A percentile compares a stretch with the other conserved stretches of the same genome.
phyloP scores from a whole-genome alignment of 2,888 invertebrate species.

The Drosophila antonietae region DNA sequence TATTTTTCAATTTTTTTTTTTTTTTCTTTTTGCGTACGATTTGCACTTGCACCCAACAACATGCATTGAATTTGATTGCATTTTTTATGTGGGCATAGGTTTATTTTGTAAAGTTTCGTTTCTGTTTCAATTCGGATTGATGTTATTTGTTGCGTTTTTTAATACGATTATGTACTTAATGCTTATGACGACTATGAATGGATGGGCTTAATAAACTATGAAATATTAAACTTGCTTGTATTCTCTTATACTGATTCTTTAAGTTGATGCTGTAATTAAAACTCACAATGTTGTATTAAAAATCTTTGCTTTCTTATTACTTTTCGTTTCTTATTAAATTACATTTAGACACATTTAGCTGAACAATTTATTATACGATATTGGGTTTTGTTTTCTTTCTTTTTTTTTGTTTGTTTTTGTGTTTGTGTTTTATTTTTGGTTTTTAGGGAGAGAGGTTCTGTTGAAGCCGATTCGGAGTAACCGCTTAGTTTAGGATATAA shows the following conservation, averaged over 20 bases:
- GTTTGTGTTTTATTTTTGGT: conserved; percentile 23
- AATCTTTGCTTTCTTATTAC: conserved; percentile 65
- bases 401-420: conserved; percentile 8
- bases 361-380: conserved; percentile 70
- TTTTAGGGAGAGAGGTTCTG: conserved; percentile 40
- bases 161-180: conserved; percentile 69
- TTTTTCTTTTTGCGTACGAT: conserved; percentile 55
- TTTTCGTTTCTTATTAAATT: conserved; percentile 60
- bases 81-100: conserved; percentile 33
- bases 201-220: conserved; percentile 80
- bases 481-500: conserved; percentile 53
- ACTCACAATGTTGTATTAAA: conserved; percentile 74
- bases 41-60: conserved; percentile 54
- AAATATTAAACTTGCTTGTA: conserved; percentile 72
- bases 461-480: conserved; percentile 62
- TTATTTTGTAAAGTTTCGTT: conserved; percentile 36
- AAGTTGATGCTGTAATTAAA: conserved; percentile 71
- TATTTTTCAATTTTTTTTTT: conserved; percentile 51
- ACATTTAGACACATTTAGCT: conserved; percentile 78
- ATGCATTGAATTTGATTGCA: conserved; percentile 58
- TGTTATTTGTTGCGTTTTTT: conserved; percentile 43
- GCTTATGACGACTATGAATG: conserved; percentile 76
- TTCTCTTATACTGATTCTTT: conserved; percentile 26
- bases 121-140: conserved; percentile 59
- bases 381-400: conserved; percentile 24